Evolutionary conservation across 2,888 invertebrate species (phyloP).

Genomic region (Lamellibrachia satsuma): DNA sequence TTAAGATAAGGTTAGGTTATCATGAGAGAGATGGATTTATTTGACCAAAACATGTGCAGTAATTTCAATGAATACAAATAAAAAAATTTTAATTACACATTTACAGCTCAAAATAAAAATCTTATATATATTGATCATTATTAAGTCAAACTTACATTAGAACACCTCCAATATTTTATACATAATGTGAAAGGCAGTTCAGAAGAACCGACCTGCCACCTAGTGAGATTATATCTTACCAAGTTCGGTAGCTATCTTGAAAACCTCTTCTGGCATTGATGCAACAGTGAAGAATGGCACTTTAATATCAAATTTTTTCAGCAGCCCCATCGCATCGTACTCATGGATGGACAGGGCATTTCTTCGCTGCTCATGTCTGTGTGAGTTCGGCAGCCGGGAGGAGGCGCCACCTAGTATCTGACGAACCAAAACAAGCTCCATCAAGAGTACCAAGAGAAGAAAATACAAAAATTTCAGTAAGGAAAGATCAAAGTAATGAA

Average conservation of each 20-base stretch:
- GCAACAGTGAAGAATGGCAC: not conserved
- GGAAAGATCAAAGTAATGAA: too few relatives aligned
- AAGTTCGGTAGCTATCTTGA: not conserved
- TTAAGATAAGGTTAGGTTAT: too few relatives aligned
- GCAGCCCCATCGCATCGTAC: not conserved
- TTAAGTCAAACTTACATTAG: too few relatives aligned
- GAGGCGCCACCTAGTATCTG: constrained; percentile 3
- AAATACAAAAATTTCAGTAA: not conserved
- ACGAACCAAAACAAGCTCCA: not conserved
- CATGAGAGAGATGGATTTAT: too few relatives aligned
- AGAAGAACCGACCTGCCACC: not conserved
- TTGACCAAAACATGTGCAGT: too few relatives aligned
- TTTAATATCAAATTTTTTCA: constrained; percentile 21
- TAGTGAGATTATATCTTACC: not conserved
- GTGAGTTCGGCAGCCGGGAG: not conserved
- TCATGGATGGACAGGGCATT: constrained; percentile 19
- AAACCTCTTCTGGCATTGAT: not conserved
- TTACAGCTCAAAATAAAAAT: too few relatives aligned
- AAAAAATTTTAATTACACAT: too few relatives aligned
- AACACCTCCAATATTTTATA: too few relatives aligned
- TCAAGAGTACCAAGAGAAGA: not conserved
- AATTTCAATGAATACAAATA: too few relatives aligned
- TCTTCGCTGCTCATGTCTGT: not conserved
- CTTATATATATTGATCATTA: too few relatives aligned
- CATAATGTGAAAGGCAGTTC: too few relatives aligned